Conservation (phyloP, 2,113 vertebrate genomes). For the Gobius niger region DNA sequence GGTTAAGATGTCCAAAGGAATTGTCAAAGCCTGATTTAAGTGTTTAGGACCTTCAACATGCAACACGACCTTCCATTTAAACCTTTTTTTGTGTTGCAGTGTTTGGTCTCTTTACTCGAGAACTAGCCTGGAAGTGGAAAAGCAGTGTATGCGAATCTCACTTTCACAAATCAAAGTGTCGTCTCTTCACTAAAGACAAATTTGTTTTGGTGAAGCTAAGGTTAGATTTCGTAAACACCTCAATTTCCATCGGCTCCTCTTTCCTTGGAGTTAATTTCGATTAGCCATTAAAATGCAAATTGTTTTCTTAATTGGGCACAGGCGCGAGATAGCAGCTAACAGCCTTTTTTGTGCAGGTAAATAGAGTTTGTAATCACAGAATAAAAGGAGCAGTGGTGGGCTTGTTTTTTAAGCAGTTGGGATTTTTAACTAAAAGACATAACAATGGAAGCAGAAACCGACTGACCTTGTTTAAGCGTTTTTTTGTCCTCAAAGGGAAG, state of each 20-base stretch:
- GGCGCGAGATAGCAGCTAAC: constrained; percentile 43
- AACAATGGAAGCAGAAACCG: background rate
- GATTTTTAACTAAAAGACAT: constrained; percentile 1
- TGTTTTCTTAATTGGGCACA: constrained; percentile 55
- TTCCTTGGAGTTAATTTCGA: constrained; percentile 56
- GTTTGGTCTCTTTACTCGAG: constrained; percentile 4
- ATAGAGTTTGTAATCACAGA: constrained; percentile 51
- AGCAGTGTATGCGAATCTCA: background rate
- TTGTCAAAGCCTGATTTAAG: too few species aligned
- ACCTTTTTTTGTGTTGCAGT: background rate
- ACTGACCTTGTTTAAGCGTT: background rate
- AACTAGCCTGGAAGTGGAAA: background rate
- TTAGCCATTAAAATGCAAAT: constrained; percentile 68
- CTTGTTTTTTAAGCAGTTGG: constrained; percentile 12
- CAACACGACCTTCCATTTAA: background rate
- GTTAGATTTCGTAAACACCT: constrained; percentile 34
- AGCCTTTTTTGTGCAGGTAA: constrained; percentile 49
- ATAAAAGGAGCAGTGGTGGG: constrained; percentile 13
- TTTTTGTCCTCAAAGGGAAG: too few species aligned
- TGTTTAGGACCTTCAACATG: too few species aligned
- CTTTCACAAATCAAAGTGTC: background rate
- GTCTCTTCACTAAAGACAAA: background rate
- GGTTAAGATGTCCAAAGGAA: too few species aligned
- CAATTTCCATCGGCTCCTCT: constrained; percentile 47
- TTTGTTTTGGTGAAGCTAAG: constrained; percentile 20